phyloP scores from a whole-genome alignment of 2,888 invertebrate genomes.

The Agonopterix arenella region DNA sequence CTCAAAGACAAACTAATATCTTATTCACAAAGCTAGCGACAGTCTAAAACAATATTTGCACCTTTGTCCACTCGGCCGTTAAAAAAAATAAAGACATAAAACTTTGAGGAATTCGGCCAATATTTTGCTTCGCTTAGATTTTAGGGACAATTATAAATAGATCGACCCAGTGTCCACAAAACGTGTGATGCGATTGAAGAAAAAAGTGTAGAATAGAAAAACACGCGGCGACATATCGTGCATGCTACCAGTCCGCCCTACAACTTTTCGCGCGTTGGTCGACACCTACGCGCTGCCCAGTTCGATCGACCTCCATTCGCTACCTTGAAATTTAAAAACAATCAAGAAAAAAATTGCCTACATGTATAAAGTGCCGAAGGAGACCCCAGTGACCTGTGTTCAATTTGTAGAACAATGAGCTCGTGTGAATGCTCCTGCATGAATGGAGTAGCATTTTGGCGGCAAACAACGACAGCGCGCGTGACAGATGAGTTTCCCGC shows the following conservation, averaged over 20 bases:
- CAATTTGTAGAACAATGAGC: constrained; percentile 5
- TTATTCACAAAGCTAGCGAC: not conserved
- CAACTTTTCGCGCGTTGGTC: constrained; percentile 64
- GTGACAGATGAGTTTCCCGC: constrained; percentile 68
- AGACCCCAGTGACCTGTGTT: constrained; percentile 7
- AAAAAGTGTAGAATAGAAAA: constrained; percentile 59
- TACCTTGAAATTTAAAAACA: constrained; percentile 16
- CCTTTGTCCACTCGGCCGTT: too few relatives aligned
- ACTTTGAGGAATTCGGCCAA: constrained; percentile 15
- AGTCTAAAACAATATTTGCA: too few relatives aligned
- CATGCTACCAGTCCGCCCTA: constrained; percentile 56
- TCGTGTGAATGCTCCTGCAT: constrained; percentile 42
- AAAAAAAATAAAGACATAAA: constrained; percentile 9
- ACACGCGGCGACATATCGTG: constrained; percentile 45
- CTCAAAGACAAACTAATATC: not conserved
- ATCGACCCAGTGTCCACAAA: constrained; percentile 44
- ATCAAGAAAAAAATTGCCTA: not conserved
- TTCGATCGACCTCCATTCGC: constrained; percentile 17
- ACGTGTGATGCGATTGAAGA: constrained; percentile 55
- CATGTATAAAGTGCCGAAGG: constrained; percentile 4
- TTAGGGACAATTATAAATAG: constrained; percentile 59
- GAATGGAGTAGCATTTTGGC: constrained; percentile 24
- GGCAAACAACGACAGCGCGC: constrained; percentile 48
- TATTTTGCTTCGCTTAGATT: constrained; percentile 19
- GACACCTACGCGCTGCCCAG: constrained; percentile 44